A percentile compares a stretch with the other conserved stretches of the same genome.
Evolutionary conservation across 2,113 vertebrate genomes (phyloP).

Genomic region (Chaetorhynchus papuensis): DNA sequence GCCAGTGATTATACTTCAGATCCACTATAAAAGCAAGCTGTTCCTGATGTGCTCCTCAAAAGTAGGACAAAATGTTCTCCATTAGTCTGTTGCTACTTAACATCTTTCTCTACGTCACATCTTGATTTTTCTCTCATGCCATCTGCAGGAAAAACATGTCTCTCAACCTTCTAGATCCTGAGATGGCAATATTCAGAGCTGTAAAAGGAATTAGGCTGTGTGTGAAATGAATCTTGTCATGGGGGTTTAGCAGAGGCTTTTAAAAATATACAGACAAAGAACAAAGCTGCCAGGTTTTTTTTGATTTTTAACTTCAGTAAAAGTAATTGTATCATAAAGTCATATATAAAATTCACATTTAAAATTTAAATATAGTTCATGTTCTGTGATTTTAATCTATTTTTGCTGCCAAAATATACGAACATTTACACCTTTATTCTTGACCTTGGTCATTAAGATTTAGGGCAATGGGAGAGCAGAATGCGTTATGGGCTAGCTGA

Average conservation of each 20-base stretch:
- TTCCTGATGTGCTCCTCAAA: slow-evolving; percentile 61
- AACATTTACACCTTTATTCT: neutral
- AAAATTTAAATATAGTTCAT: neutral
- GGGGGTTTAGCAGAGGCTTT: neutral
- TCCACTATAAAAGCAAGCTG: slow-evolving; percentile 49
- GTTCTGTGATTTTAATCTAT: neutral
- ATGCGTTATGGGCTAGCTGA: neutral
- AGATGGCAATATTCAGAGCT: slow-evolving; percentile 17
- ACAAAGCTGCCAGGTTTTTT: neutral
- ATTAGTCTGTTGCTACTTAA: slow-evolving; percentile 59
- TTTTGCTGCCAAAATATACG: neutral
- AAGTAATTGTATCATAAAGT: neutral
- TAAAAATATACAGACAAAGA: neutral
- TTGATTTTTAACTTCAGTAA: neutral
- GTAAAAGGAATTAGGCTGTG: neutral
- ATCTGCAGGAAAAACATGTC: slow-evolving; percentile 54
- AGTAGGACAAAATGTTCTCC: slow-evolving; percentile 62
- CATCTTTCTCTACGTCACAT: slow-evolving; percentile 32
- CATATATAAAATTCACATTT: neutral
- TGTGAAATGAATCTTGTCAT: neutral
- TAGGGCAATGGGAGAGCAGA: neutral
- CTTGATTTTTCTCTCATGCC: slow-evolving; percentile 48
- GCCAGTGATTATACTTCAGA: slow-evolving; percentile 36
- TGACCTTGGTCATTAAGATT: neutral
- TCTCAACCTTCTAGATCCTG: slow-evolving; percentile 45